Conservation (phyloP, 1,140 invertebrate genomes). For the Spodoptera frugiperda region DNA sequence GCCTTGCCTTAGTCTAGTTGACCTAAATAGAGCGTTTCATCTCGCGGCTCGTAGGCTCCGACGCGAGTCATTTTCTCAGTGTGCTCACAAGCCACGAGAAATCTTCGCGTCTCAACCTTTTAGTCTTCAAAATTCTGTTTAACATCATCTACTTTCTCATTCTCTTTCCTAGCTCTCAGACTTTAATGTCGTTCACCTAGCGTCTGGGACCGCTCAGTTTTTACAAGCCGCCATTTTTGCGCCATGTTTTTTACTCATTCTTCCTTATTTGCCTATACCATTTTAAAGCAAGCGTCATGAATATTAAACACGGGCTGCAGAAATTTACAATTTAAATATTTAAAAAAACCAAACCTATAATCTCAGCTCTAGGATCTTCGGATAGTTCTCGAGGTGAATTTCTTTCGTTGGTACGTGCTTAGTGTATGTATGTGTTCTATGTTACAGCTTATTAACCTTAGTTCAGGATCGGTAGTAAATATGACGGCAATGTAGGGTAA, state of each 20-base stretch:
- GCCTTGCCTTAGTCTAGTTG: slow-evolving; percentile 52
- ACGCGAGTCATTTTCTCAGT: slow-evolving; percentile 46
- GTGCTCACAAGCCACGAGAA: slow-evolving; percentile 42
- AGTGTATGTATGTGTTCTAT: not conserved
- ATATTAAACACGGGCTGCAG: slow-evolving; percentile 18
- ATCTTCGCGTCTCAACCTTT: slow-evolving; percentile 38
- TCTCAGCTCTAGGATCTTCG: not conserved
- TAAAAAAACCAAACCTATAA: too few species aligned
- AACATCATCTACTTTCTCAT: slow-evolving; percentile 15
- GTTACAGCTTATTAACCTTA: slow-evolving; percentile 38
- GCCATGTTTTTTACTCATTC: slow-evolving; percentile 4
- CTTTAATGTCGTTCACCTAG: slow-evolving; percentile 31
- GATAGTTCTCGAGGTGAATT: not conserved
- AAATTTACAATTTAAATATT: slow-evolving; percentile 29
- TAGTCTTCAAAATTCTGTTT: slow-evolving; percentile 19
- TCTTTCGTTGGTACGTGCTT: not conserved
- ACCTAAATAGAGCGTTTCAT: slow-evolving; percentile 60
- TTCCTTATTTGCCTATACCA: slow-evolving; percentile 3
- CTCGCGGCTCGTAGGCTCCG: slow-evolving; percentile 44
- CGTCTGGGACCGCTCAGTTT: slow-evolving; percentile 8
- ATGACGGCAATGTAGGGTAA: slow-evolving; percentile 28
- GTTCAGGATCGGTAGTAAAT: slow-evolving; percentile 38
- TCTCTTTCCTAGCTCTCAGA: slow-evolving; percentile 1
- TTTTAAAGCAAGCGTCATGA: slow-evolving; percentile 16
- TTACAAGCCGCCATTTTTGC: slow-evolving; percentile 20